Conservation (phyloP, 2,888 invertebrate genomes). For the Hedya salicella region DNA sequence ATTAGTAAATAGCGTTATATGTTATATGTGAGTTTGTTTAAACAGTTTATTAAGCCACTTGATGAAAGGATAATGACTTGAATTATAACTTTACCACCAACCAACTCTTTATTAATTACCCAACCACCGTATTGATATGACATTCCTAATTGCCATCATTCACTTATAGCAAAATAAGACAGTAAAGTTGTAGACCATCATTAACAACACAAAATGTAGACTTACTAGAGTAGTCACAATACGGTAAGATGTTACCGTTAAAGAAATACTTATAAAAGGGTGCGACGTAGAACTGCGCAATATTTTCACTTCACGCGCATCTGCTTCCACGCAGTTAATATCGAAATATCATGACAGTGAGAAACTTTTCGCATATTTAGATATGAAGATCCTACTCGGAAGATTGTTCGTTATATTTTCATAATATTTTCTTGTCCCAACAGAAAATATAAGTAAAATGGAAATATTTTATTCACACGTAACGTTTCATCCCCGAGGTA, state of each 20-base stretch:
- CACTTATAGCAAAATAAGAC: too few relatives aligned
- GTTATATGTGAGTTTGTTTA: too few relatives aligned
- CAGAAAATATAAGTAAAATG: background rate
- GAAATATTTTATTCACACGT: background rate
- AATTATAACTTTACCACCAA: too few relatives aligned
- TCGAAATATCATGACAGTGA: slow-evolving; percentile 32
- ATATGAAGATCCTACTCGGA: background rate
- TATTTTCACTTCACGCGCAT: slow-evolving; percentile 42
- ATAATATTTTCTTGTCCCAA: background rate
- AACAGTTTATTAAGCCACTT: too few relatives aligned
- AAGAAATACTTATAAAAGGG: slow-evolving; percentile 24
- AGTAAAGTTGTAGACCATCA: background rate
- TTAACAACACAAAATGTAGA: background rate
- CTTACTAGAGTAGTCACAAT: background rate
- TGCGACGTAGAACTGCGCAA: slow-evolving; percentile 8
- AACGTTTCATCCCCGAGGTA: too few relatives aligned
- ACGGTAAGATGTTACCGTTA: background rate
- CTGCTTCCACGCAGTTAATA: slow-evolving; percentile 39
- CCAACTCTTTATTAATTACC: too few relatives aligned
- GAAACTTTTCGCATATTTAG: slow-evolving; percentile 2
- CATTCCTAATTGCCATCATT: too few relatives aligned
- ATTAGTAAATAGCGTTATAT: too few relatives aligned
- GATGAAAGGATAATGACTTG: too few relatives aligned
- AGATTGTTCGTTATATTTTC: background rate
- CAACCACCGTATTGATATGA: too few relatives aligned